Evolutionary conservation across 2,888 invertebrate genomes (phyloP).

Genomic region (Parnassius smintheus): DNA sequence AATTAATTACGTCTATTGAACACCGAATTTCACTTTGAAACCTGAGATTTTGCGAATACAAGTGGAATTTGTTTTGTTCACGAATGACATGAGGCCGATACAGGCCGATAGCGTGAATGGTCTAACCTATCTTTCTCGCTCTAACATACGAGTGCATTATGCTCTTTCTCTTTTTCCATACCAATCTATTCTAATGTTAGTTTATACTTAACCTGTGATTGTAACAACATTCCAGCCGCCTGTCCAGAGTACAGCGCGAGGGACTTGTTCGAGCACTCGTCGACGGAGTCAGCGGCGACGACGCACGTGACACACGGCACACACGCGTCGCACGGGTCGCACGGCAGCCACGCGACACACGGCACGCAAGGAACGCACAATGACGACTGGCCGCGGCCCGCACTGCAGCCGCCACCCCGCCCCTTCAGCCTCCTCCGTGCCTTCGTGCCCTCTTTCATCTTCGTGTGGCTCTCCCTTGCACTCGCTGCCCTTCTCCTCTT

Average conservation of each 20-base stretch:
- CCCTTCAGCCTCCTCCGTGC: constrained; percentile 85
- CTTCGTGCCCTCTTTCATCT: constrained; percentile 89
- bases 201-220: no score
- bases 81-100: no score
- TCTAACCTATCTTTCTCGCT: no score
- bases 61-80: no score
- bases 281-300: constrained; percentile 78
- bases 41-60: no score
- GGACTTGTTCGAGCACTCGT: constrained; percentile 89
- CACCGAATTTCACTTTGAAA: no score
- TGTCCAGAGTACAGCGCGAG: constrained; percentile 84
- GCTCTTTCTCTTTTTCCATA: no score
- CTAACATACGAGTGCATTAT: no score
- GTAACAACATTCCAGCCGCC: constrained; percentile 49
- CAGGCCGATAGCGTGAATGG: no score
- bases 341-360: constrained; percentile 57
- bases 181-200: no score
- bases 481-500: constrained; percentile 86
- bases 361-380: constrained; percentile 29
- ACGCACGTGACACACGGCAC: constrained; percentile 63
- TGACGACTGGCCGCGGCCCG: constrained; percentile 42
- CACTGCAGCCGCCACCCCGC: constrained; percentile 47
- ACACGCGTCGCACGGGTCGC: constrained; percentile 57
- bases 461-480: constrained; percentile 86
- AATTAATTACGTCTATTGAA: no score